Conservation (phyloP, 2,113 vertebrate species). For the Coreoperca whiteheadi region DNA sequence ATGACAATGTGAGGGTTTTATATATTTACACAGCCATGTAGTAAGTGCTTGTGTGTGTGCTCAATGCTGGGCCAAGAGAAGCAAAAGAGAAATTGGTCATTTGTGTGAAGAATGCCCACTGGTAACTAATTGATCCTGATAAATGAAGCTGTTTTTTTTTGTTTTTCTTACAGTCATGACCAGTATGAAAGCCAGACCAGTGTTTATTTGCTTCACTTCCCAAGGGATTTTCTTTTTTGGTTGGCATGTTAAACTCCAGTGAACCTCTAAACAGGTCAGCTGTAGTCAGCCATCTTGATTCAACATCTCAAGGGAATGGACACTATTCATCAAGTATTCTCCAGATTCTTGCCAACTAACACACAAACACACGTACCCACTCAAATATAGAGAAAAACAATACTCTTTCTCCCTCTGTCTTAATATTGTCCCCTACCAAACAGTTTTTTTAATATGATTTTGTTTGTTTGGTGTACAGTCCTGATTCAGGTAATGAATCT, state of each 20-base stretch:
- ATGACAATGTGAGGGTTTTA: too few relatives aligned
- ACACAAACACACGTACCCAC: not conserved
- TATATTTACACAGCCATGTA: too few relatives aligned
- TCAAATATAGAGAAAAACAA: not conserved
- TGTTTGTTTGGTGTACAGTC: not conserved
- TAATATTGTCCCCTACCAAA: not conserved
- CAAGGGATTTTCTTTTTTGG: slow-evolving; percentile 11
- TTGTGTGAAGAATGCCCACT: not conserved
- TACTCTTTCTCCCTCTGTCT: too few relatives aligned
- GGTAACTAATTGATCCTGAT: not conserved
- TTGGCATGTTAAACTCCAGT: slow-evolving; percentile 31
- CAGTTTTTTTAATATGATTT: not conserved
- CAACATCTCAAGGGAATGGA: slow-evolving; percentile 32
- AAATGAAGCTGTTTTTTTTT: not conserved
- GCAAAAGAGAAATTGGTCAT: not conserved
- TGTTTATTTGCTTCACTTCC: slow-evolving; percentile 23
- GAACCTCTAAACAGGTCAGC: slow-evolving; percentile 47
- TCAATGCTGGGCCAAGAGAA: not conserved
- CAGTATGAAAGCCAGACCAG: not conserved
- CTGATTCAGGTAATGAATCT: not conserved
- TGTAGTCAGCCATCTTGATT: slow-evolving; percentile 41
- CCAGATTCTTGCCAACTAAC: not conserved
- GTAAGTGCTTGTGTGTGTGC: not conserved
- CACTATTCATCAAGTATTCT: slow-evolving; percentile 26
- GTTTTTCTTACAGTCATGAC: not conserved